Conservation (phyloP, 35 echinoderm and acorn worm species). For the Ptychodera flava region DNA sequence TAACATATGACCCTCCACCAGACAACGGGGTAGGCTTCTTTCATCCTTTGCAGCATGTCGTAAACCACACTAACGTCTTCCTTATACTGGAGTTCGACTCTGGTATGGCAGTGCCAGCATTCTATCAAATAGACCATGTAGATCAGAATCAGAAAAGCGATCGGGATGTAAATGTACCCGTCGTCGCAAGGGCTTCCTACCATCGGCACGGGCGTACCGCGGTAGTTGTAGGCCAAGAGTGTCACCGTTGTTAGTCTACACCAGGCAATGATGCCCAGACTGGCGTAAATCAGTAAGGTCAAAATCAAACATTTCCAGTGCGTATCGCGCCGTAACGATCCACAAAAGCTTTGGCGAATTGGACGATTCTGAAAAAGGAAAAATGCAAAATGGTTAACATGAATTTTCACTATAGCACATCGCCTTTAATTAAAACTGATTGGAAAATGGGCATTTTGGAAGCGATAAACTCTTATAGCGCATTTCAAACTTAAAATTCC, state of each 20-base stretch:
- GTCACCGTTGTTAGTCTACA: constrained; percentile 64
- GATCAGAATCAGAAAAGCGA: constrained; percentile 79
- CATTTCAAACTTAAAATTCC: no score
- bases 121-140: constrained; percentile 92
- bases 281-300: constrained; percentile 64
- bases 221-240: constrained; percentile 45
- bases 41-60: constrained; percentile 55
- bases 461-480: no score
- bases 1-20: constrained; percentile 99
- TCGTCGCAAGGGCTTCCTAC: constrained; percentile 83
- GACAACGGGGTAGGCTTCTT: constrained; percentile 83
- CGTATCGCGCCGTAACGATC: constrained; percentile 63
- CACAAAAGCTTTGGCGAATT: not conserved
- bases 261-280: constrained; percentile 85
- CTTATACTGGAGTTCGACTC: constrained; percentile 78
- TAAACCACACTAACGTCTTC: constrained; percentile 79
- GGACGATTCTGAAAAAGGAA: constrained; percentile 14
- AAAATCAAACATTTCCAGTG: constrained; percentile 99
- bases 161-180: constrained; percentile 91
- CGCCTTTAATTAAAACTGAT: no score
- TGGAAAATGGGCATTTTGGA: no score
- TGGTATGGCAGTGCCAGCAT: constrained; percentile 92
- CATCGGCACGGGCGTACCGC: constrained; percentile 11
- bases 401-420: no score
- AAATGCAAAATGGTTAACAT: not conserved